Evolutionary conservation across 2,888 invertebrate genomes (phyloP).

Genomic region (Andricus quercusramuli): DNA sequence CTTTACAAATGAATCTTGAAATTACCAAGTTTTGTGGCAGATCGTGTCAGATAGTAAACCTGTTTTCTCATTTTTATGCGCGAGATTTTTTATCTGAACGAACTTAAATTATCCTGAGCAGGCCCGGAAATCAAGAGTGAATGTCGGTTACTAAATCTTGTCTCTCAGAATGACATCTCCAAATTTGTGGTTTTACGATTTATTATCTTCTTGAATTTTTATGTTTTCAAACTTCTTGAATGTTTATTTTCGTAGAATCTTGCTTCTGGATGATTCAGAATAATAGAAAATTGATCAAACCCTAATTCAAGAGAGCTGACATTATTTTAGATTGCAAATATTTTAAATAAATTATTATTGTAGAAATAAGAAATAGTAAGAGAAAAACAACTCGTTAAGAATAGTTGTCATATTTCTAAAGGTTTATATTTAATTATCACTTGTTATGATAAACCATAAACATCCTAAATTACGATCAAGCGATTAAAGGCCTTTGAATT

Average conservation of each 20-base stretch:
- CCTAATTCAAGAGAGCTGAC: neutral
- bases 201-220: slow-evolving; percentile 3
- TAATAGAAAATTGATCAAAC: neutral
- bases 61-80: slow-evolving; percentile 37
- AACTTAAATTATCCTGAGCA: slow-evolving; percentile 31
- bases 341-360: too few species aligned
- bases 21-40: slow-evolving; percentile 26
- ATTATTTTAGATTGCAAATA: too few species aligned
- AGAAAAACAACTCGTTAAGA: too few species aligned
- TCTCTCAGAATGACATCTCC: neutral
- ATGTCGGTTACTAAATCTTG: slow-evolving; percentile 10
- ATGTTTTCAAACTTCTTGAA: neutral
- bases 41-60: slow-evolving; percentile 39
- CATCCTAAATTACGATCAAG: too few species aligned
- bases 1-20: slow-evolving; percentile 35
- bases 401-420: too few species aligned
- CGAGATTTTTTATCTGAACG: slow-evolving; percentile 25
- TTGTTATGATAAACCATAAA: too few species aligned
- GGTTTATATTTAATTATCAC: too few species aligned
- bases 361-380: too few species aligned
- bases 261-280: neutral
- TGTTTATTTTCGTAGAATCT: neutral
- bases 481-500: too few species aligned
- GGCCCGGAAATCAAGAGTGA: slow-evolving; percentile 29
- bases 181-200: slow-evolving; percentile 21